Conservation (phyloP, 2,797 vertebrate genomes). For the Sebastes iracundus region DNA sequence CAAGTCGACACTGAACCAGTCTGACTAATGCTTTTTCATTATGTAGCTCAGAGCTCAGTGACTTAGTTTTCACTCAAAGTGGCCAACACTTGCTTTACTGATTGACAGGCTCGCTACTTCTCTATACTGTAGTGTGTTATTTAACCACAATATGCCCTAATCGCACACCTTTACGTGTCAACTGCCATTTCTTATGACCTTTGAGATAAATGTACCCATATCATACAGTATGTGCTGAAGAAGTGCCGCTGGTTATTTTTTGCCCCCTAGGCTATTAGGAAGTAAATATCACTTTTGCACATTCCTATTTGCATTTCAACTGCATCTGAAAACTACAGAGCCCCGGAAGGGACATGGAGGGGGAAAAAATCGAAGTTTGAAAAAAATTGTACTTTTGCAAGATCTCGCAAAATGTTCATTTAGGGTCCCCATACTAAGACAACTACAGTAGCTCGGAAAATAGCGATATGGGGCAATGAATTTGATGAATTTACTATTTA, state of each 20-base stretch:
- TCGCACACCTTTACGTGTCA: not conserved
- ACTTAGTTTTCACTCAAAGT: not conserved
- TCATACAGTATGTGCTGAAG: not conserved
- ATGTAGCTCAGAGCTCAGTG: not conserved
- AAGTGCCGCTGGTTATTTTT: no score
- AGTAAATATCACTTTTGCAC: not conserved
- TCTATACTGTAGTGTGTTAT: not conserved
- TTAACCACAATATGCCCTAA: not conserved
- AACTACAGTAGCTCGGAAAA: no score
- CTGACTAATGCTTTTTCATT: constrained; percentile 31
- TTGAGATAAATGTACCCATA: not conserved
- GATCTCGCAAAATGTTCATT: no score
- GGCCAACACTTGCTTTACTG: not conserved
- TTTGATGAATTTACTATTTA: no score
- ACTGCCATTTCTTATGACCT: not conserved
- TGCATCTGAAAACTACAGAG: not conserved
- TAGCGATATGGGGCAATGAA: no score
- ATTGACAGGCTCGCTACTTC: not conserved
- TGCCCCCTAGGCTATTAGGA: not conserved
- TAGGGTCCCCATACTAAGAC: no score
- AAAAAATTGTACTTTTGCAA: no score
- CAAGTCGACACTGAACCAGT: constrained; percentile 2
- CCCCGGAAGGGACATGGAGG: not conserved
- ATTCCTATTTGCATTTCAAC: not conserved
- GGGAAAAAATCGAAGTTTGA: no score